Base-by-base conservation (phyloP, 2,888 invertebrate genomes). In the Aromia moschata region DNA sequence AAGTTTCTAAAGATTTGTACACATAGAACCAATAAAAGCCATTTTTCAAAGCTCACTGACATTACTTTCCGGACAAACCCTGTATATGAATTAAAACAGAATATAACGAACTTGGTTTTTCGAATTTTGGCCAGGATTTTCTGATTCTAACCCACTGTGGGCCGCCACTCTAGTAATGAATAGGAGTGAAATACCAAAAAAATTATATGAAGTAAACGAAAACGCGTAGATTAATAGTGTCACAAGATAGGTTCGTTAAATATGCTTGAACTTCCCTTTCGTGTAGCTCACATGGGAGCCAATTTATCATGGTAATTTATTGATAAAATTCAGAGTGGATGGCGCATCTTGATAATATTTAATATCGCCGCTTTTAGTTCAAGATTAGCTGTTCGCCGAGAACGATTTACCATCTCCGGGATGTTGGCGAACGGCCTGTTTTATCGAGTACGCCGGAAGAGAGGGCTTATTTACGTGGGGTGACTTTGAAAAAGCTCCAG, bases 391-490 rank as follows among this genome's bases (percentile, higher is more conserved):
- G 12, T 4, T 12, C 11, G 16, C 1, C 10, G 38, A 14, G 1
- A 30, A 44, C 12, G n/a, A 10, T 36, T 16, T 25, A 25, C 1
- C 10, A 15, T 31, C 7, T 11, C 17, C 15, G 2, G 16, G 31
- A 33, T 20, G 33, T 31, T 31, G 33, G 30, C 33, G 15, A 10
- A 11, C 36, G 33, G 17, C 46, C 25, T 46, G 31, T 33, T 33
- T 36, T 33, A 16, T 18, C 18, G 10, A 33, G 30, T 17, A 33
- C 17, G 7, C 17, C 15, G 12, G 33, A 10, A 45, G 15, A 12
- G 11, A 33, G 25, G 7, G 7, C 4, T 25, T 25, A 25, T 25
- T 25, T 25, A 7, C 4, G 25, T 25, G 25, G 25, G 3, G 31
- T 46, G 31, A 16, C 36, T 33, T 33, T 9, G 18, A 17, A 18